Base-by-base conservation (phyloP, 2,888 invertebrate genomes). In the Tribolium freemani region DNA sequence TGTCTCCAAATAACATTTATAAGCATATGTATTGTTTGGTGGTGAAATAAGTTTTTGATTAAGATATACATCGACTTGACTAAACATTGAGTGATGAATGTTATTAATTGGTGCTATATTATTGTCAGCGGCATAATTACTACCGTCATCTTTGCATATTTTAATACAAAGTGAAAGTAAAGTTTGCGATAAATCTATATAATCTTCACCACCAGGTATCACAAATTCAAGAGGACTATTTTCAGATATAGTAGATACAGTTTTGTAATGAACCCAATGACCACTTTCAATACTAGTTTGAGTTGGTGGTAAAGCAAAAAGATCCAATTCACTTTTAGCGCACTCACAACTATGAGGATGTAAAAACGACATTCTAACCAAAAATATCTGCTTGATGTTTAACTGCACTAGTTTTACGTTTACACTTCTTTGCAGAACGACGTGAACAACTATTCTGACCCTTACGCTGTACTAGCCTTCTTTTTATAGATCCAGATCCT, bases 201-300 rank as follows among this genome's bases (percentile, higher is more conserved):
- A 80, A 46, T 80, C 79, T 20, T 80, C 80, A 45, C 68, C 51
- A 1, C 77, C 77, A 0, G 77, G 76, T 6, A 81, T 26, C 3
- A 73, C 72, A 71, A 82, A 80, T 54, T 82, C 79, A 1, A 82
- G 76, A 0, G 75, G 77, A 5, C 76, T 54, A 48, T 78, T 75
- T 21, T 80, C 77, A 0, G 76, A 71, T 9, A 81, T 45, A 1
- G 74, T 77, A 2, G 78, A 76, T 5, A 80, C 58, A 0, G 79
- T 77, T 54, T 80, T 79, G 53, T 79, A 81, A 13, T 79, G 75
- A 0, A 80, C 60, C 73, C 73, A 80, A 5, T 76, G 58, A 0
- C 74, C 75, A 3, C 31, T 57, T 68, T 79, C 78, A 5, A 82
- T 78, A 5, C 76, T 70, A 0, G 76, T 77, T 68, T 79, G 78